phyloP scores from a whole-genome alignment of 2,888 invertebrate species.

The Syrphus vitripennis region DNA sequence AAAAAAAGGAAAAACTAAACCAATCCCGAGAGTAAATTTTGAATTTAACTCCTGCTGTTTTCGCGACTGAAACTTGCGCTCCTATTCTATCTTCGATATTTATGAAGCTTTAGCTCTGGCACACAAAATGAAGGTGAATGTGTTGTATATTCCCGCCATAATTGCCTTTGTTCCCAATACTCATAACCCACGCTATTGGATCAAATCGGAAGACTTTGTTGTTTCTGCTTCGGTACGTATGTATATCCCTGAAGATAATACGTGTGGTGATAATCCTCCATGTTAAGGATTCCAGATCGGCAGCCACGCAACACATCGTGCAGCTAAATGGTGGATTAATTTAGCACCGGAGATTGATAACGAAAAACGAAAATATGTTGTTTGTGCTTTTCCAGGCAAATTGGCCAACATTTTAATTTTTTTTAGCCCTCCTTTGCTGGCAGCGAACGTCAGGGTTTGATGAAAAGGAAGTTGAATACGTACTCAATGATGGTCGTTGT shows the following conservation, averaged over 20 bases:
- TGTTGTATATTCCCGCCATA: not conserved
- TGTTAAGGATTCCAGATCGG: constrained; percentile 25
- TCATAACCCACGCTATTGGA: constrained; percentile 5
- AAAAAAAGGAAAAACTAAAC: no score
- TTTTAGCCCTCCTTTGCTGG: not conserved
- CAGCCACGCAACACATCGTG: constrained; percentile 23
- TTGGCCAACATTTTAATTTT: not conserved
- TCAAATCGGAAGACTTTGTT: constrained; percentile 31
- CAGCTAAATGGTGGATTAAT: constrained; percentile 56
- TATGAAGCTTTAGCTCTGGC: not conserved
- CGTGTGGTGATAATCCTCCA: constrained; percentile 39
- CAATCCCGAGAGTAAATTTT: not conserved
- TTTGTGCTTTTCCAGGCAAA: not conserved
- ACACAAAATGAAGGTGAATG: not conserved
- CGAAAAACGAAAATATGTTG: not conserved
- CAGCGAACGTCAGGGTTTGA: not conserved
- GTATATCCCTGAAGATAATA: constrained; percentile 33
- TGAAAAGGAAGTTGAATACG: not conserved
- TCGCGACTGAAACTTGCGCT: not conserved
- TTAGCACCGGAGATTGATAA: constrained; percentile 47
- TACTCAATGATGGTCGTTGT: not conserved
- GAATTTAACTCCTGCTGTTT: constrained; percentile 5
- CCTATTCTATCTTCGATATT: not conserved
- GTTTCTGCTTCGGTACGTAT: constrained; percentile 18
- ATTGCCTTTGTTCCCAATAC: not conserved